Evolutionary conservation across 2,888 invertebrate species (phyloP), one percentile per base, ranked within the genome.

Genomic region (Chrysina gloriosa): DNA sequence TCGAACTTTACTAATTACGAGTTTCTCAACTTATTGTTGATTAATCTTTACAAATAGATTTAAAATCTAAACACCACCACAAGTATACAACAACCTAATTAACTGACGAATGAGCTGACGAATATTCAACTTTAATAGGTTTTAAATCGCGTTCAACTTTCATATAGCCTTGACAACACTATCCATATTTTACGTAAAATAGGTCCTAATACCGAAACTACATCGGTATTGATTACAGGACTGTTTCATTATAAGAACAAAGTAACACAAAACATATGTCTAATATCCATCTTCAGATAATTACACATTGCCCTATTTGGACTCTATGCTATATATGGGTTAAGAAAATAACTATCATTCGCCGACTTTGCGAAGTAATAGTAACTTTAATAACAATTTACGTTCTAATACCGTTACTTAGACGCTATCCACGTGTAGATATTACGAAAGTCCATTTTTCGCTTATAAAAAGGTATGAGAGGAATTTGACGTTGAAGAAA

Each of bases 101-200:
- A n/a, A n/a, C n/a, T n/a, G n/a, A n/a, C 42, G 16, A 45, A 45
- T 45, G 19, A 45, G 25, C 42, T 27, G 25, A 16, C 27, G 14
- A 9, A 27, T 61, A 42, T 61, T 42, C 42, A 25, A 27, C 27
- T 11, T 58, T 39, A 58, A 58, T 58, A 58, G 39, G 6, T 58
- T 58, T 58, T 58, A 58, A 58, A 58, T 58, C 23, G 9, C 58
- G 14, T 42, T 42, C 19, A 14, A 61, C 58, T 61, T 61, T 61
- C 58, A 61, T 42, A 42, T 27, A 27, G 27, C 42, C 58, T 61
- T 61, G 42, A 61, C 27, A 36, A 27, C 4, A 9, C 14, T 36
- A 58, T 42, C 42, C 25, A 42, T 25, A 2, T 52, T 11, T 11
- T 21, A 42, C 42, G 7, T 14, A 27, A 58, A 58, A 58, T 42